These are phyloP conservation scores for Archocentrus centrarchus DNA, from an alignment of 2,113 vertebrate genomes.

Conservation along the genomic window DNA sequence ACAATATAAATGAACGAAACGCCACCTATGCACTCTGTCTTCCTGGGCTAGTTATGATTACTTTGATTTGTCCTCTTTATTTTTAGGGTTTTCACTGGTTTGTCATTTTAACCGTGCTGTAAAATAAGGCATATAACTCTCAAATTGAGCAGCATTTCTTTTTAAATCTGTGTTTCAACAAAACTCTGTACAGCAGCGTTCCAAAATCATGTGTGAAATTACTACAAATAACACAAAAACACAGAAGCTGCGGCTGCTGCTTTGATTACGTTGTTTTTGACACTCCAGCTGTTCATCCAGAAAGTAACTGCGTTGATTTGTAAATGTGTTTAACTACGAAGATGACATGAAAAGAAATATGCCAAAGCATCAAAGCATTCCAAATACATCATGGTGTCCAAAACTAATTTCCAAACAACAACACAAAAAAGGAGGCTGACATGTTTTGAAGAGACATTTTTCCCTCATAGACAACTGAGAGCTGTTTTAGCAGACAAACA, in stretches of 20 bases:
- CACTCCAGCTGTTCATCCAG: slow-evolving; percentile 66
- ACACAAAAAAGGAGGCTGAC: slow-evolving; percentile 58
- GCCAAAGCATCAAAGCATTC: slow-evolving; percentile 68
- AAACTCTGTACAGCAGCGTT: slow-evolving; percentile 27
- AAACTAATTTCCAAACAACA: slow-evolving; percentile 75
- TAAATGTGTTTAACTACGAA: slow-evolving; percentile 70
- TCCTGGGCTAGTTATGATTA: neutral
- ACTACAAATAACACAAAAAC: slow-evolving; percentile 58
- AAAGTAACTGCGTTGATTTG: slow-evolving; percentile 66
- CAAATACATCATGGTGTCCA: slow-evolving; percentile 68
- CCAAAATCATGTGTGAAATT: slow-evolving; percentile 63
- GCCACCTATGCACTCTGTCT: neutral
- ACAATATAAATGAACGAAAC: neutral
- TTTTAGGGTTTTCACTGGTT: neutral
- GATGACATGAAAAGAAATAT: slow-evolving; percentile 71
- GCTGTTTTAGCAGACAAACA: slow-evolving; percentile 68
- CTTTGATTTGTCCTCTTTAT: neutral
- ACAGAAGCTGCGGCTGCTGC: slow-evolving; percentile 45
- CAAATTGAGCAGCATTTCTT: neutral
- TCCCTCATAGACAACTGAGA: slow-evolving; percentile 53
- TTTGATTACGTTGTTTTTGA: slow-evolving; percentile 71
- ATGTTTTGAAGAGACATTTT: slow-evolving; percentile 65
- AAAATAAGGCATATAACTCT: neutral
- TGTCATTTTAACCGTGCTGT: neutral
- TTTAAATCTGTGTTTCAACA: slow-evolving; percentile 34